Base-by-base conservation (phyloP, 1,140 invertebrate species). In the Watersipora subatra region DNA sequence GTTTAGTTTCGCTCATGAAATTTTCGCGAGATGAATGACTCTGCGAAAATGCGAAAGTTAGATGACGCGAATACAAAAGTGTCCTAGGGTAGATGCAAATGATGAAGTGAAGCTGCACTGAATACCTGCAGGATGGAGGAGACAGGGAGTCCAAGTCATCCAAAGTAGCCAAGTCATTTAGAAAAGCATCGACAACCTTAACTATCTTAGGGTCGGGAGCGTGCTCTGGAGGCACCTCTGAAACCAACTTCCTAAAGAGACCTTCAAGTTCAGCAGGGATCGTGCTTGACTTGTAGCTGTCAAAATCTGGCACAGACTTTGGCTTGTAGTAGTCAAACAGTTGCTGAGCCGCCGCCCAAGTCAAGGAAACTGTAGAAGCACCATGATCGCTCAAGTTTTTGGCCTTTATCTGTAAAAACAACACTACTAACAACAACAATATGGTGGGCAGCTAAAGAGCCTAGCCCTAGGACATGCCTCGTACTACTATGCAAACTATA, bases 261-360 rank as follows among this genome's bases (percentile, higher is more conserved):
- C n/a, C 7, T 46, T 68, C 70, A 62, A 79, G 75, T 66, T 80
- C 78, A 12, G 67, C 75, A 26, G 86, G 86, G 22, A 93, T 89
- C 12, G 86, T 88, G 22, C 84, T 84, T 7, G 85, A 81, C 73
- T 83, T 84, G 67, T 86, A 87, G 0, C 89, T 89, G 75, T 92
- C 89, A 76, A 92, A 91, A 70, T 88, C 88, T 1, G 92, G 92
- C 22, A 93, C 72, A 34, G 84, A 81, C 56, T 86, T 83, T 2
- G 91, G 91, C 64, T 85, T 85, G 76, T 89, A 94, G 72, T 91
- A 91, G 68, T 90, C 86, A 77, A 90, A 93, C 24, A 96, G 73
- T 68, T 87, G 83, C 65, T 87, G 84, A 7, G 88, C 87, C 71
- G 85, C 82, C 46, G 87, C 84, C 90, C 90, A 93, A 7, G 86